Evolutionary conservation across 2,888 invertebrate species (phyloP).

Genomic region (Limnephilus marmoratus): DNA sequence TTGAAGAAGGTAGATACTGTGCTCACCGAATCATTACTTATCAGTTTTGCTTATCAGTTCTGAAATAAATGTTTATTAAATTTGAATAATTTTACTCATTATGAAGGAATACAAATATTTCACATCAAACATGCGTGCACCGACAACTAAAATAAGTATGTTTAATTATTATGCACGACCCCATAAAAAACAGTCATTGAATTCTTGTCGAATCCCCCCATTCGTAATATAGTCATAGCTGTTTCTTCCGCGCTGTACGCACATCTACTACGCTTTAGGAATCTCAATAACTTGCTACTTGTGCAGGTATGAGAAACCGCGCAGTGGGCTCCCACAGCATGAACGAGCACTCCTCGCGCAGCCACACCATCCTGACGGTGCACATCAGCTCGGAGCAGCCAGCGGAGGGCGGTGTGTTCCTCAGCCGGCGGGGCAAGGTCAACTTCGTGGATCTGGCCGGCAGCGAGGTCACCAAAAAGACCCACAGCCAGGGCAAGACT

Average conservation of each 20-base stretch:
- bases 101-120: no score
- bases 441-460: conserved; percentile 97
- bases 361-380: conserved; percentile 94
- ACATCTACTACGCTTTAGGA: no score
- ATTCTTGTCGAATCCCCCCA: no score
- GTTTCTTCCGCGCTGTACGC: no score
- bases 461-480: conserved; percentile 97
- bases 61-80: no score
- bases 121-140: no score
- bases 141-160: no score
- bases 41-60: no score
- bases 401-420: conserved; percentile 88
- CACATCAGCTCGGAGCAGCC: conserved; percentile 92
- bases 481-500: conserved; percentile 90
- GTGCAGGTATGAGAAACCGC: conserved; percentile 90
- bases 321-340: conserved; percentile 93
- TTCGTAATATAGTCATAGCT: no score
- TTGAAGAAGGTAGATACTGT: conserved; percentile 91
- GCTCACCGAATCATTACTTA: neutral
- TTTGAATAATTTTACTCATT: no score
- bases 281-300: neutral
- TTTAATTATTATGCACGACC: no score
- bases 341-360: conserved; percentile 95
- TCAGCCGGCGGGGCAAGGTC: conserved; percentile 94
- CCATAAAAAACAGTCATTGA: no score